Evolutionary conservation across 2,888 invertebrate genomes (phyloP).

Genomic region (Mythimna lalbum): DNA sequence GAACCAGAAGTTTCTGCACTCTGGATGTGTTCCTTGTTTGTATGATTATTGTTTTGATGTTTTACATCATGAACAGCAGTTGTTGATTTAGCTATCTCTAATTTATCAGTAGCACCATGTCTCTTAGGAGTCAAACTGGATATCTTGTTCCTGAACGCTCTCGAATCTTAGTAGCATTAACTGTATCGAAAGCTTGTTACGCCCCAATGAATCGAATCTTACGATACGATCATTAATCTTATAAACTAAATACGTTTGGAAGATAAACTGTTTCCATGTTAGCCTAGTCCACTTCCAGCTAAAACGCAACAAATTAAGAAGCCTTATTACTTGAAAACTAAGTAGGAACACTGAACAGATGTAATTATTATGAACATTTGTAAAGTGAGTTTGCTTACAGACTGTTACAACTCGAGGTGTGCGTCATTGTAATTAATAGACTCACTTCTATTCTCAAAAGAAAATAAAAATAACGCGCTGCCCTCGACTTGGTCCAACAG

Average conservation of each 20-base stretch:
- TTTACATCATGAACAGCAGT: slow-evolving; percentile 5
- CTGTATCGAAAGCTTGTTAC: slow-evolving; percentile 50
- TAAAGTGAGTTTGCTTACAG: slow-evolving; percentile 69
- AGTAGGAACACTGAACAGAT: slow-evolving; percentile 76
- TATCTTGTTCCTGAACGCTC: slow-evolving; percentile 35
- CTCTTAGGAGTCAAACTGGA: neutral
- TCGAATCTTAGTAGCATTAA: slow-evolving; percentile 24
- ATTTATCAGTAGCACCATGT: slow-evolving; percentile 9
- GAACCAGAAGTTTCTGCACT: slow-evolving; percentile 8
- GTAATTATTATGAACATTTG: slow-evolving; percentile 70
- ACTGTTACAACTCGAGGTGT: slow-evolving; percentile 74
- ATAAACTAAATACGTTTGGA: slow-evolving; percentile 41
- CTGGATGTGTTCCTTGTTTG: neutral
- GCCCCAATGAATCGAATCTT: slow-evolving; percentile 53
- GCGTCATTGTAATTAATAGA: slow-evolving; percentile 89
- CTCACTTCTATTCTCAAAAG: slow-evolving; percentile 86
- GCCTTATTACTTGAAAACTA: slow-evolving; percentile 63
- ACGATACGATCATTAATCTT: slow-evolving; percentile 52
- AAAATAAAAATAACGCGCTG: slow-evolving; percentile 86
- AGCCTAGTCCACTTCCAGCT: slow-evolving; percentile 53
- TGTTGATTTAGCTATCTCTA: slow-evolving; percentile 8
- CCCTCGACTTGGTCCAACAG: slow-evolving; percentile 74
- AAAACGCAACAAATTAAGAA: slow-evolving; percentile 59
- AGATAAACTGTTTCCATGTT: slow-evolving; percentile 54
- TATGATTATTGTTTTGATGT: neutral